Evolutionary conservation across 2,113 vertebrate genomes (phyloP), one percentile per base, ranked within the genome.

Genomic region (Sylvilagus bachmani): DNA sequence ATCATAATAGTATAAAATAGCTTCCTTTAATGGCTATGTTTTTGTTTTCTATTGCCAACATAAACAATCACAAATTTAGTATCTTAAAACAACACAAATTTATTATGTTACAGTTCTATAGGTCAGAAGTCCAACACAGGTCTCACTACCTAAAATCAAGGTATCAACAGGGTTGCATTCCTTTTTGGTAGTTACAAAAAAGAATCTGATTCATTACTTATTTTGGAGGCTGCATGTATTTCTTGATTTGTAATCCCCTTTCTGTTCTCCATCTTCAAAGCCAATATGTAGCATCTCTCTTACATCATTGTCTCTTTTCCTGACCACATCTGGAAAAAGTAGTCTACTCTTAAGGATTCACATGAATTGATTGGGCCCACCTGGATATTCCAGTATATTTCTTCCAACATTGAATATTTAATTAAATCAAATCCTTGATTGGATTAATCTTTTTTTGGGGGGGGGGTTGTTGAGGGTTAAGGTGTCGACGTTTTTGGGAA

Each of bases 31-130:
- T 38, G 33, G 9, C 6, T 21, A 78, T 86, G 13, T 19, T 38
- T 83, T 96, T 33, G 51, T 66, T 86, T 67, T 86, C 79, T 78
- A 38, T 58, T 82, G 49, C 38, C 51, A 19, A 71, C 16, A 51
- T 22, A 89, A 77, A 21, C 69, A 64, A 44, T 84, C 14, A 70
- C 4, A 82, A 89, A 81, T 58, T 55, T 73, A 73, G 27, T 31
- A 49, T 33, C 62, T 90, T 81, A 61, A 91, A 93, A 82, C 31
- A 81, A 33, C 7, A 74, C 31, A 74, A 85, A 82, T 31, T 44
- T 81, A 17, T 64, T 71, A 81, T 69, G 44, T 67, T 84, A 79
- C 5, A 73, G 4, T 80, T 94, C 12, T 82, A 4, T 87, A 44
- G 38, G 58, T 36, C 36, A 55, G 49, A 74, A 64, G 33, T 86